Conservation (phyloP, 2,888 invertebrate genomes). For the Drosophila pegasa region DNA sequence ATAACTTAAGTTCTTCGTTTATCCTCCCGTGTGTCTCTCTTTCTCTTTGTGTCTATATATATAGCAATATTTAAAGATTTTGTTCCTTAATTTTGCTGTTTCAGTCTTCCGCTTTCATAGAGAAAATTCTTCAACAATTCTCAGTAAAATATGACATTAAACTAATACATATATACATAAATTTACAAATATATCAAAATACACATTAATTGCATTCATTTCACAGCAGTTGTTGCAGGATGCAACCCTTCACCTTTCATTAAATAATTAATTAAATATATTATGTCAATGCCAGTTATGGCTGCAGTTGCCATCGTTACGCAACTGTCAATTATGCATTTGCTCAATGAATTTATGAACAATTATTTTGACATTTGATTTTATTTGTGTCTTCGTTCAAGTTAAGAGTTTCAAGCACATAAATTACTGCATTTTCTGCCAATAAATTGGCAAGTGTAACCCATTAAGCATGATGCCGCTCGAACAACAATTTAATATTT, state of each 20-base stretch:
- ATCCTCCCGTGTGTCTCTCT: no score
- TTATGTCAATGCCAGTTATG: background rate
- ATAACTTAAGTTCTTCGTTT: no score
- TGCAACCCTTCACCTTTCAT: background rate
- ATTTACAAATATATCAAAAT: background rate
- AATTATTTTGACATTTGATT: background rate
- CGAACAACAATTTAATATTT: constrained; percentile 22
- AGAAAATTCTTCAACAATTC: background rate
- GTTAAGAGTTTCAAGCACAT: background rate
- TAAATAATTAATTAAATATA: background rate
- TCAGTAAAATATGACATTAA: background rate
- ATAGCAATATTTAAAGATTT: background rate
- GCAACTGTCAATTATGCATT: background rate
- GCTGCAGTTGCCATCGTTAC: background rate
- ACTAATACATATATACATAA: background rate
- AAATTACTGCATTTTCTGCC: constrained; percentile 10
- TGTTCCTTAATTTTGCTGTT: no score
- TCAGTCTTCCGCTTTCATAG: background rate
- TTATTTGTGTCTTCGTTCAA: background rate
- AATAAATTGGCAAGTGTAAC: constrained; percentile 6
- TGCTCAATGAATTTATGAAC: background rate
- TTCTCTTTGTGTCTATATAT: background rate
- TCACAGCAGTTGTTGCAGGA: background rate
- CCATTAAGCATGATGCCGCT: constrained; percentile 11
- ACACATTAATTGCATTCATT: no score